Evolutionary conservation across 1,140 invertebrate genomes (phyloP).

Genomic region (Gerris buenoi): DNA sequence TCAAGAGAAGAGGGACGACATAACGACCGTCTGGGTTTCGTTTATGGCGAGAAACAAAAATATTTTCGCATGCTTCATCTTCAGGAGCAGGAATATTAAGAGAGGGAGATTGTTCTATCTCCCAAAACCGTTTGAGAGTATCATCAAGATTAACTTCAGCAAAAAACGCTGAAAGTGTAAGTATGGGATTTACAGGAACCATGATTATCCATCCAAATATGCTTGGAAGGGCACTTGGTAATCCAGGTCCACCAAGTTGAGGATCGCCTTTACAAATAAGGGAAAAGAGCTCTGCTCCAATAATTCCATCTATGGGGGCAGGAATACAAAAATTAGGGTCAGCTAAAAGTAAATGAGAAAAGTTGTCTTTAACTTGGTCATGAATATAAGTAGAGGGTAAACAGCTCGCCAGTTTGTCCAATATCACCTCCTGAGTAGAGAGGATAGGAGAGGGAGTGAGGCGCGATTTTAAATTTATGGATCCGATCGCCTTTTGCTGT

Average conservation of each 20-base stretch:
- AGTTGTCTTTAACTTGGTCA: background rate
- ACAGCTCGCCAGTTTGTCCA: background rate
- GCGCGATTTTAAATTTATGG: background rate
- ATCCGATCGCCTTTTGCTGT: background rate
- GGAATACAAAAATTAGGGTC: background rate
- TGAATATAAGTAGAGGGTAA: background rate
- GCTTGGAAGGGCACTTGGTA: background rate
- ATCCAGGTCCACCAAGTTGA: background rate
- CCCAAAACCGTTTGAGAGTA: background rate
- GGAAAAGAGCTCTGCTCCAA: background rate
- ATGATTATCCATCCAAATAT: background rate
- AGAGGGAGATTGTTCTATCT: background rate
- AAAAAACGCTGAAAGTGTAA: background rate
- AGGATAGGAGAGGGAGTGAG: background rate
- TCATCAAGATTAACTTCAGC: background rate
- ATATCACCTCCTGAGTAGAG: background rate
- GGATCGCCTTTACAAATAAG: background rate
- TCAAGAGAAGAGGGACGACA: background rate
- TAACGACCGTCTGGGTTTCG: background rate
- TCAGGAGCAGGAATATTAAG: background rate
- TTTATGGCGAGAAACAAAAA: background rate
- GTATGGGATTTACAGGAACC: background rate
- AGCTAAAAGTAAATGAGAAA: background rate
- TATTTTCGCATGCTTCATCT: background rate
- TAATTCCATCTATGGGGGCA: background rate